Evolutionary conservation across 2,888 invertebrate genomes (phyloP), one percentile per base, ranked within the genome.

Genomic region (Criorhina ranunculi): DNA sequence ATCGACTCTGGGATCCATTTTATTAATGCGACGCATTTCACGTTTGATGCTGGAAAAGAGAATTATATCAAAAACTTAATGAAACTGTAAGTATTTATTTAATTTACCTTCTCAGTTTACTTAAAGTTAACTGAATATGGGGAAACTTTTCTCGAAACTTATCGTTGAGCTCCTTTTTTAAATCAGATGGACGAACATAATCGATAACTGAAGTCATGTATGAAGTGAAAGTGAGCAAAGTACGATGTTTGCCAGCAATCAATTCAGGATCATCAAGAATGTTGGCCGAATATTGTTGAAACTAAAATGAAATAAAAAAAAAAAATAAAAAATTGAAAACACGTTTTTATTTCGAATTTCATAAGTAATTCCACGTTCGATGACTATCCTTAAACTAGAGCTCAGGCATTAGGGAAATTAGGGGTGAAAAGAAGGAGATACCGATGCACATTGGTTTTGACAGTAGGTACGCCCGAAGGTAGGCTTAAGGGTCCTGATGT

Each of bases 151-250:
- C 98, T 88, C 95, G 94, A 90, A 99, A 99, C 92, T 98, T 98
- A 90, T 99, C 99, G 92, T 99, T 99, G 55, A 99, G 93, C 91
- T 99, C 98, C 91, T 98, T 98, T 92, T 99, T 99, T 87, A 99
- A 93, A 91, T 98, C 98, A 40, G 97, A 97, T 12, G 99, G 98
- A 87, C 97, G 95, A 5, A 98, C 98, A 90, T 99, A 98, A 92
- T 98, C 98, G 88, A 99, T 98, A 55, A 99, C 97, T 0, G 98
- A 98, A 0, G 98, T 98, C 95, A 97, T 96, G 89, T 97, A 97
- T 0, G 97, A 96, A 0, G 97, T 96, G 89, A 97, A 97, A 3
- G 97, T 97, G 17, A 97, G 93, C 51, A 97, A 91, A 0, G 97
- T 97, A 85, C 97, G 93, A 92, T 97, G 97, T 92, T 97, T 97